Evolutionary conservation across 2,888 invertebrate species (phyloP), one percentile per base, ranked within the genome.

Genomic region (Odontomyia ornata): DNA sequence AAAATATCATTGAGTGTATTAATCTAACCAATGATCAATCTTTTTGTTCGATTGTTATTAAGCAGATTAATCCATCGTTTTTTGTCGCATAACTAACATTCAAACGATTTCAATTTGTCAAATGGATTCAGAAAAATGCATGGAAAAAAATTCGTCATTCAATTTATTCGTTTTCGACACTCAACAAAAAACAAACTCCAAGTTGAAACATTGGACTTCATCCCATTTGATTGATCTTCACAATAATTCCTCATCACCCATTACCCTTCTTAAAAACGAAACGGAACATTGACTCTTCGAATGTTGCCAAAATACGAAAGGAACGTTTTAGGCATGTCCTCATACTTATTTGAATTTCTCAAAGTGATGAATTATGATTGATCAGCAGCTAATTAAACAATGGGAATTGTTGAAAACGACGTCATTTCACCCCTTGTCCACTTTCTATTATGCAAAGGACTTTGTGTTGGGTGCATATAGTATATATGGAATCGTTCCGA

Each of bases 351-450:
- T 75, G 75, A 75, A 75, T 75, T 75, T 75, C 46, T 28, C 62
- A 13, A 46, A 57, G 75, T 76, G 76, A 76, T 76, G 76, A 65
- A 76, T 76, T 76, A 76, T 76, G 76, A 76, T 76, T 76, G 76
- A 76, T 76, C 65, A 65, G 75, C 75, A 64, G 47, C 65, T 76
- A 76, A 76, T 76, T 76, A 76, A 76, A 76, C 76, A 76, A 65
- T 67, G 56, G 56, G 46, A 65, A 76, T 52, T 43, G 60, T 69
- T 69, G 47, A 47, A 69, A 69, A 25, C 18, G 69, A 69, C 30
- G 21, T 25, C 60, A 23, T 4, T 7, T 25, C 52, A 73, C 23
- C 73, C 73, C 73, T 57, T 73, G 60, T 30, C 30, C 73, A 69
- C 15, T 25, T n/a, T 11, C 46, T 1, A 11, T 15, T 60, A 23